Conservation (phyloP, 2,888 invertebrate species). For the Salpingus planirostris region DNA sequence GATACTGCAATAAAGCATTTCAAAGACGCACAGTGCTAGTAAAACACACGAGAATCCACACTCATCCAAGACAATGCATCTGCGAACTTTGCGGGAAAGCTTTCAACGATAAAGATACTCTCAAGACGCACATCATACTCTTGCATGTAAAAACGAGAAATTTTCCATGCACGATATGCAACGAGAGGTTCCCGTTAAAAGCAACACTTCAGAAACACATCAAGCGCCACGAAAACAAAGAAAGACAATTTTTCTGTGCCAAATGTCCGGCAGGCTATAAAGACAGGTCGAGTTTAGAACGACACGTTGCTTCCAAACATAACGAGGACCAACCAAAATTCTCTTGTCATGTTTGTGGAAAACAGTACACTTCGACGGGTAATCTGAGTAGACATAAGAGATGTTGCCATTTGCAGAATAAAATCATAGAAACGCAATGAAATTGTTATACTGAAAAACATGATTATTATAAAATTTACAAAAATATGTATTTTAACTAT, state of each 20-base stretch:
- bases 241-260: conserved; percentile 20
- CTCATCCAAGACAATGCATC: conserved; percentile 24
- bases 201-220: conserved; percentile 28
- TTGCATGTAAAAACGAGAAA: conserved; percentile 25
- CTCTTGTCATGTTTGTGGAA: conserved; percentile 18
- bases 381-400: conserved; percentile 20
- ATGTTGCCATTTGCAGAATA: conserved; percentile 19
- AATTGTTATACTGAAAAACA: neutral
- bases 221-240: conserved; percentile 20
- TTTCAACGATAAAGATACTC: conserved; percentile 26
- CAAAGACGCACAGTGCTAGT: conserved; percentile 25
- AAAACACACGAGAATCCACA: conserved; percentile 26
- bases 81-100: conserved; percentile 28
- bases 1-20: conserved; percentile 27
- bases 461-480: neutral
- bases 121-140: conserved; percentile 26
- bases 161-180: conserved; percentile 26
- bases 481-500: neutral
- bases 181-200: conserved; percentile 26
- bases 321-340: conserved; percentile 13
- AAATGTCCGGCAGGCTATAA: conserved; percentile 21
- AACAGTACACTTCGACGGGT: conserved; percentile 20
- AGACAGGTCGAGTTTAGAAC: conserved; percentile 25
- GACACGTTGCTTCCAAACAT: conserved; percentile 22
- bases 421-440: too few species aligned